Evolutionary conservation across 2,797 vertebrate species (phyloP), one percentile per base, ranked within the genome.

Genomic region (Paratrypauchen microcephalus): DNA sequence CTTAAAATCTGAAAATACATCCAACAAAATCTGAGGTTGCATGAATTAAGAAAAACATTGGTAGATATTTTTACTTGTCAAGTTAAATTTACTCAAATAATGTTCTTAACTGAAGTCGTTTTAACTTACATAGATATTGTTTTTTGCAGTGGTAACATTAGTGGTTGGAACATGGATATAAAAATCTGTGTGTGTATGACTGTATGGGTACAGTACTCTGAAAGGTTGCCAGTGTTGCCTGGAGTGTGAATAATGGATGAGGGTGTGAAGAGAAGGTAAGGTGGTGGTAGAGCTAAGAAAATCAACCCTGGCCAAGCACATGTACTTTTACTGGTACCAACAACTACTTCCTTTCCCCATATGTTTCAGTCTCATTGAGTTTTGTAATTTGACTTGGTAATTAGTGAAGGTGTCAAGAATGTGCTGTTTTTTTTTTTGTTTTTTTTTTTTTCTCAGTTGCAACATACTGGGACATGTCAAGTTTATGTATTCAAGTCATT

Each of bases 221-320:
- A 66, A 76, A 70, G 64, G 60, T 52, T 70, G 81, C 78, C 69
- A 41, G 79, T 58, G 81, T 78, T 74, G 82, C 82, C 79, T 77
- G 1, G 55, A 72, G 76, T 67, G 71, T 88, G 86, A 88, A 89
- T 90, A 87, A 91, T 90, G 76, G 79, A 87, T 88, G 82, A 91
- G 71, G 54, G 74, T 71, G 75, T 76, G 73, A 80, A 79, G 79
- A 77, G 78, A 74, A 86, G 81, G 82, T 84, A 78, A 80, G 68
- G 60, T 60, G 60, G 70, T 70, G 81, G 75, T 74, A 85, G 72
- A 18, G 70, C 78, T 79, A 75, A 76, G 71, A 62, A 69, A 63
- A 71, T 73, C 26, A 16, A 66, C 65, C 59, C 52, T 21, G 69
- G 66, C 60, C 26, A 45, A 15, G 41, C 41, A 52, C 69, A 52